Evolutionary conservation across 2,797 vertebrate genomes (phyloP), one percentile per base, ranked within the genome.

Genomic region (Cryptoblepharus egeriae): DNA sequence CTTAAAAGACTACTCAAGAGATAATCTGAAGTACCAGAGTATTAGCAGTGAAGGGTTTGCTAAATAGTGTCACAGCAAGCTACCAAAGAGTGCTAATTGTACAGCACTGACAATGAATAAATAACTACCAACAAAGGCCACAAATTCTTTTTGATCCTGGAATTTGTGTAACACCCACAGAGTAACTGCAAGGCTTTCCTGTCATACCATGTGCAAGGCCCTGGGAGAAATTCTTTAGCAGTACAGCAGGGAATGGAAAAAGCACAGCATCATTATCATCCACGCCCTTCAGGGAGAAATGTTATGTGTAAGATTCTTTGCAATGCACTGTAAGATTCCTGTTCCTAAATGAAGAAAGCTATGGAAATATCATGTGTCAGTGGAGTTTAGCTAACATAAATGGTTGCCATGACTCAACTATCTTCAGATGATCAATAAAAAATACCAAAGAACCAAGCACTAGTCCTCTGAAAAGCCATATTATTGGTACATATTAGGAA

Each of bases 311-410:
- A 77, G 75, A 82, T 61, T 76, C 49, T 45, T 52, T 42, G 37
- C 55, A 79, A 68, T 35, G 76, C 18, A 58, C 30, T 74, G 55
- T 37, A 55, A 67, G 32, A 79, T 18, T 67, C 52, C n/a, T 84
- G 65, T 26, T 60, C 52, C 76, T 60, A 60, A 79, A 79, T 58
- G 52, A 74, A 79, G 75, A 72, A 65, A 22, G 37, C 57, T 58
- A 79, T 35, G 49, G 45, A 65, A 79, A 79, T 79, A 79, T 74
- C 69, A 74, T 60, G 61, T 83, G 82, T 74, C 61, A 32, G 69
- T 73, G 35, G 42, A 24, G 35, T 67, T 84, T 78, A 78, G 52
- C 69, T 35, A 58, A 78, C 76, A 83, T 45, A 74, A 55, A 78
- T 58, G 60, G 75, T 67, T 78, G 81, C 49, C 52, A 83, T 83